Base-by-base conservation (phyloP, 2,113 vertebrate genomes). In the Brachyistius frenatus region DNA sequence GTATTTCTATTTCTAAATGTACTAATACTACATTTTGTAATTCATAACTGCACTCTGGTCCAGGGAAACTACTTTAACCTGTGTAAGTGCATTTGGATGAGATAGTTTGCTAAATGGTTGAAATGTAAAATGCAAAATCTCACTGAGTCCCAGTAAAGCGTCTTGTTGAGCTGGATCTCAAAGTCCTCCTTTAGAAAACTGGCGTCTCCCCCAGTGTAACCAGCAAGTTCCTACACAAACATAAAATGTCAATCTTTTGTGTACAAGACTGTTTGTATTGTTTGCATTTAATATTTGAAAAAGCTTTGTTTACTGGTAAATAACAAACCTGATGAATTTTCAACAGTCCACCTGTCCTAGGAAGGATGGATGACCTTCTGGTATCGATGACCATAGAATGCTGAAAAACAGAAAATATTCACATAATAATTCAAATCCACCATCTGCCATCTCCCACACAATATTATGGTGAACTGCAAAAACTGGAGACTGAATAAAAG, bases 361-460 rank as follows among this genome's bases (percentile, higher is more conserved):
- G 98, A 37, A 99, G 83, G 84, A 99, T 99, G 13, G 97, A 94
- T 1, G 98, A 98, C 75, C 96, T 99, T 73, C 98, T 95, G 13
- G 96, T 97, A 92, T 99, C 98, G 5, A 99, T 95, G 58, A 97
- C 93, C 98, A 99, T 99, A 0, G 97, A 86, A 1, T 99, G 98
- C 98, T 99, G 84, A 0, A 50, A 78, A 47, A 52, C 23, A 60
- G 0, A 1, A 16, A 31, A 0, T 4, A 15, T 44, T 54, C 47
- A 32, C 3, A 39, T 0, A 31, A 60, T 44, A 68, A 33, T 54
- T 54, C 3, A 57, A 35, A 41, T 36, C 14, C 2, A 55, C 7
- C 1, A 35, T 31, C 46, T 10, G 15, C 11, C 1, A n/a, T 52
- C 6, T 44, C 13, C 10, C 41, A 44, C 3, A 44, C 2, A 44